These are phyloP conservation scores for Meiosimyza decipiens DNA, from an alignment of 2,888 invertebrate genomes.

Conservation along the genomic window DNA sequence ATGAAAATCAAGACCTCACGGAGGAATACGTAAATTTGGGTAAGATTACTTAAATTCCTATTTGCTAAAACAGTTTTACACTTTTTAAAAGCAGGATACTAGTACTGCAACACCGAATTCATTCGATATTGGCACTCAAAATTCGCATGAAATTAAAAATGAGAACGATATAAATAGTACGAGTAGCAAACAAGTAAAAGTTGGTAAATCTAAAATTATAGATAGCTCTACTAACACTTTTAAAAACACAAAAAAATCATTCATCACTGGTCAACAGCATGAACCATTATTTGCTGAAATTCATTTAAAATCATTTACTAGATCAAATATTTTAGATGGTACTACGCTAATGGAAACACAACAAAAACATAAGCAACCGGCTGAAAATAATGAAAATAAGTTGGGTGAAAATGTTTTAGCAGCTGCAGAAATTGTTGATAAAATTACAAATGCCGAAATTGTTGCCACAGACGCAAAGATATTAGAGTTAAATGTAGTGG, in stretches of 20 bases:
- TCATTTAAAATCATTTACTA: slow-evolving; percentile 54
- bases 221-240: background rate
- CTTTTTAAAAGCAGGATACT: slow-evolving; percentile 52
- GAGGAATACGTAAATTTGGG: slow-evolving; percentile 54
- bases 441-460: background rate
- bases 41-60: slow-evolving; percentile 51
- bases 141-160: slow-evolving; percentile 49
- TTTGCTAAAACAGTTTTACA: slow-evolving; percentile 48
- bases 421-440: slow-evolving; percentile 8
- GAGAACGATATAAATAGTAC: slow-evolving; percentile 45
- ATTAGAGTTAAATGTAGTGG: too few relatives aligned
- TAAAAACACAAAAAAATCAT: slow-evolving; percentile 7
- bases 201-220: slow-evolving; percentile 12
- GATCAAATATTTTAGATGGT: slow-evolving; percentile 36
- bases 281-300: slow-evolving; percentile 54
- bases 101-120: slow-evolving; percentile 51
- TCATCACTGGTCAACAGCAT: slow-evolving; percentile 42
- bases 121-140: slow-evolving; percentile 54
- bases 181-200: slow-evolving; percentile 38
- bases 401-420: slow-evolving; percentile 24
- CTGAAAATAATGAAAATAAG: background rate
- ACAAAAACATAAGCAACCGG: slow-evolving; percentile 29
- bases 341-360: slow-evolving; percentile 32
- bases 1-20: background rate
- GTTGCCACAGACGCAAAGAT: background rate